phyloP scores from a whole-genome alignment of 2,113 vertebrate species.

The Rhinogobius similis region DNA sequence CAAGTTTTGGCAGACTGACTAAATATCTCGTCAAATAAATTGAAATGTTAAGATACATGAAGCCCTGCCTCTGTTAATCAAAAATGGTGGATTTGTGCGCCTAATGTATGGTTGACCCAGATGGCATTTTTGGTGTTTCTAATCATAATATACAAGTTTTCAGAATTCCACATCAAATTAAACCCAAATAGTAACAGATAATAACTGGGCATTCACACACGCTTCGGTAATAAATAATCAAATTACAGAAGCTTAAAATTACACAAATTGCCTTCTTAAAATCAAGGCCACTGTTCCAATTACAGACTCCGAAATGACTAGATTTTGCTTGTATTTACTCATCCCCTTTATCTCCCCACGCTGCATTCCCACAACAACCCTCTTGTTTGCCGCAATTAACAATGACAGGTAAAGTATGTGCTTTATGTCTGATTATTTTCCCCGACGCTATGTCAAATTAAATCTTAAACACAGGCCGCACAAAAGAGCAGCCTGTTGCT shows the following conservation, averaged over 20 bases:
- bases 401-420: conserved; percentile 14
- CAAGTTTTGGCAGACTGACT: too few relatives aligned
- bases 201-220: not conserved
- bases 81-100: too few relatives aligned
- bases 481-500: conserved; percentile 30
- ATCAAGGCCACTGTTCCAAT: not conserved
- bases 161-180: not conserved
- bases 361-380: not conserved
- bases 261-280: not conserved
- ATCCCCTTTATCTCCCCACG: not conserved
- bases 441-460: conserved; percentile 7
- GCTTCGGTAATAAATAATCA: not conserved
- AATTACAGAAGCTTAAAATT: not conserved
- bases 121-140: too few relatives aligned
- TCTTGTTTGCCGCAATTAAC: conserved; percentile 28
- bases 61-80: too few relatives aligned
- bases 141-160: too few relatives aligned
- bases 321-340: conserved; percentile 6
- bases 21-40: too few relatives aligned
- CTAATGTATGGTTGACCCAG: too few relatives aligned
- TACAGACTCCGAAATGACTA: not conserved
- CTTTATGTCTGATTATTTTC: conserved; percentile 26
- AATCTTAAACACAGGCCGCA: conserved; percentile 25
- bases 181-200: not conserved
- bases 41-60: too few relatives aligned